These are phyloP conservation scores for Planiliza haematocheilus DNA, from an alignment of 2,113 vertebrate genomes.

Conservation along the genomic window DNA sequence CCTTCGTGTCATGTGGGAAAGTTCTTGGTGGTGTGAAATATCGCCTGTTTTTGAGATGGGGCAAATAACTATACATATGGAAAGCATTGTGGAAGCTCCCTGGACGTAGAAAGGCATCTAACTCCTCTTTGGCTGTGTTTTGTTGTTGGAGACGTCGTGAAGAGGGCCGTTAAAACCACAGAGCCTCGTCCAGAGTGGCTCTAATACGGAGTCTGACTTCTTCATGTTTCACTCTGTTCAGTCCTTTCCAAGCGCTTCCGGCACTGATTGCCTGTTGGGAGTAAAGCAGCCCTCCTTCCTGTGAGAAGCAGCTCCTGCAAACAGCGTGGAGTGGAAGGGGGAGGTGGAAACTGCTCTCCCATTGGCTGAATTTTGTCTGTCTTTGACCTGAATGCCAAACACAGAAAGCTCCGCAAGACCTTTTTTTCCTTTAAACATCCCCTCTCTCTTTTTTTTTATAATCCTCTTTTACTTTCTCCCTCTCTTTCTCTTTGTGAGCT, in stretches of 20 bases:
- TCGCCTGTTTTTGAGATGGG: no score
- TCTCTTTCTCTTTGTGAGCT: constrained; percentile 70
- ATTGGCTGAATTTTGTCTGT: constrained; percentile 57
- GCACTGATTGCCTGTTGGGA: constrained; percentile 50
- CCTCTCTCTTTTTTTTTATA: constrained; percentile 58
- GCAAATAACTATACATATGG: constrained; percentile 25
- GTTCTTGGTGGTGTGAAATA: no score
- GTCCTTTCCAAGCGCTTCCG: constrained; percentile 46
- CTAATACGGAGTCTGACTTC: constrained; percentile 28
- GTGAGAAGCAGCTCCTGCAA: constrained; percentile 60
- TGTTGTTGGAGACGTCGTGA: constrained; percentile 28
- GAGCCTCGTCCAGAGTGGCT: constrained; percentile 28
- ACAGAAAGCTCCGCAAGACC: constrained; percentile 65
- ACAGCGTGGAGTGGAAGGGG: constrained; percentile 40
- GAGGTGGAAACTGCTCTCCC: constrained; percentile 33
- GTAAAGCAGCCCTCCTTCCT: constrained; percentile 52
- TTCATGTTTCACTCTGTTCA: constrained; percentile 42
- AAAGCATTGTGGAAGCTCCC: constrained; percentile 35
- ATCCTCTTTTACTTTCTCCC: constrained; percentile 71
- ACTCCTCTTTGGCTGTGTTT: constrained; percentile 31
- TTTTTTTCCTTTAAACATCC: constrained; percentile 62
- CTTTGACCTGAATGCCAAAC: constrained; percentile 76
- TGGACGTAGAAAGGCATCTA: constrained; percentile 17
- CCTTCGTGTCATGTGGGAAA: no score
- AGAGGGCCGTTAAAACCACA: constrained; percentile 24